These are phyloP conservation scores for Nicator chloris DNA, from an alignment of 2,113 vertebrate species.

Conservation along the genomic window DNA sequence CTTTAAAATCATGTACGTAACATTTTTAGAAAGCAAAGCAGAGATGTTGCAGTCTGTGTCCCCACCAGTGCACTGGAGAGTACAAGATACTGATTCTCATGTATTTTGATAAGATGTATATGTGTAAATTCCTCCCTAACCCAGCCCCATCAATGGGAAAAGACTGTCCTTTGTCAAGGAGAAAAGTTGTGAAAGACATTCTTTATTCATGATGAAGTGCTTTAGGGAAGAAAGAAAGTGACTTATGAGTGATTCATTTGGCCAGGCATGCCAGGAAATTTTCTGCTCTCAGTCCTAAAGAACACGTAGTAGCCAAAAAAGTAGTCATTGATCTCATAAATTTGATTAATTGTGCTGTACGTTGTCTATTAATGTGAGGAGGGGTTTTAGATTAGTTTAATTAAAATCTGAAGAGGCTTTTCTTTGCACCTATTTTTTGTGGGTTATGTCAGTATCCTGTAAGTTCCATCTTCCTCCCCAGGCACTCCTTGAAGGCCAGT, in stretches of 20 bases:
- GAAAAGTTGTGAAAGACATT: conserved; percentile 56
- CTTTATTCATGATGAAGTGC: conserved; percentile 37
- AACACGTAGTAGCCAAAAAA: neutral
- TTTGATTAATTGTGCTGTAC: neutral
- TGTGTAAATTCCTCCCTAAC: neutral
- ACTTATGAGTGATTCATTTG: conserved; percentile 27
- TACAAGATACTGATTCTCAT: neutral
- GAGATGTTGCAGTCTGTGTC: neutral
- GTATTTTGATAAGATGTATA: neutral
- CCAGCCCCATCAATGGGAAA: neutral
- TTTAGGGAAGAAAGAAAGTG: conserved; percentile 36
- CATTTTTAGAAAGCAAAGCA: neutral
- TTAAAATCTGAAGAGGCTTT: neutral
- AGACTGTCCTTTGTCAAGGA: conserved; percentile 39
- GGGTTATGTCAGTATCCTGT: neutral
- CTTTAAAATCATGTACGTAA: neutral
- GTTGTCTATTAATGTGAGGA: neutral
- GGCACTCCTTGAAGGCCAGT: neutral
- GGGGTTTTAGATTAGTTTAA: neutral
- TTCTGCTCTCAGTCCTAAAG: conserved; percentile 17
- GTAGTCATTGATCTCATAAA: neutral
- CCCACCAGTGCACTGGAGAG: neutral
- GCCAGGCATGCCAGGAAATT: conserved; percentile 28
- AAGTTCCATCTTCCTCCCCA: neutral
- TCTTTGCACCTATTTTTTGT: neutral